Evolutionary conservation across 1,140 invertebrate genomes (phyloP).

Genomic region (Micrasema minimum): DNA sequence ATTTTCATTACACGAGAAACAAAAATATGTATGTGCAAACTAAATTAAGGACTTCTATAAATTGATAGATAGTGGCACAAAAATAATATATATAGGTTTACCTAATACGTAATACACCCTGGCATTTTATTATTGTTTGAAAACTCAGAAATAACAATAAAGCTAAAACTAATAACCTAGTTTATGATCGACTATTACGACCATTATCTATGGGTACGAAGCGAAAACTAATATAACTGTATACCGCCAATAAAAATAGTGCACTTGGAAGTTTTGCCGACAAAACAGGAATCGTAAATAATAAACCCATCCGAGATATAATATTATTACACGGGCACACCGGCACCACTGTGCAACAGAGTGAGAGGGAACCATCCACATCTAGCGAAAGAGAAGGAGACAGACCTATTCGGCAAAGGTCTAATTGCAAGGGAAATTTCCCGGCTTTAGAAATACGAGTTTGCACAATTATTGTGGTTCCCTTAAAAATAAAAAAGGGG

Average conservation of each 20-base stretch:
- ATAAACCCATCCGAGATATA: slow-evolving; percentile 31
- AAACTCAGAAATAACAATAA: no score
- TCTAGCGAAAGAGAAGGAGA: background rate
- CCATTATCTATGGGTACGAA: background rate
- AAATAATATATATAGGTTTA: no score
- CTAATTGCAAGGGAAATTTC: slow-evolving; percentile 24
- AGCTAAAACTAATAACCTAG: slow-evolving; percentile 11
- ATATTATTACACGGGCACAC: no score
- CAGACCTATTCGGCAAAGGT: background rate
- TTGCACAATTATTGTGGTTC: slow-evolving; percentile 21
- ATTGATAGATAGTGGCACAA: no score
- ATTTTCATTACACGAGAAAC: no score
- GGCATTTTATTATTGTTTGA: no score
- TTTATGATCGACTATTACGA: slow-evolving; percentile 8
- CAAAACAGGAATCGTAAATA: slow-evolving; percentile 24
- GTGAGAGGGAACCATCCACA: background rate
- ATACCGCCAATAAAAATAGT: slow-evolving; percentile 23
- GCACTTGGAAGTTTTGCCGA: slow-evolving; percentile 12
- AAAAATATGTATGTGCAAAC: no score
- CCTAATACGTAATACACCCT: no score
- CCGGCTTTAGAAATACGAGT: slow-evolving; percentile 1
- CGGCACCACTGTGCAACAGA: background rate
- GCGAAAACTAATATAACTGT: slow-evolving; percentile 29
- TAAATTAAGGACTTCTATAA: no score
- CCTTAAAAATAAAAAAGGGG: no score